Evolutionary conservation across 2,888 invertebrate genomes (phyloP).

Genomic region (Chirona hameri): DNA sequence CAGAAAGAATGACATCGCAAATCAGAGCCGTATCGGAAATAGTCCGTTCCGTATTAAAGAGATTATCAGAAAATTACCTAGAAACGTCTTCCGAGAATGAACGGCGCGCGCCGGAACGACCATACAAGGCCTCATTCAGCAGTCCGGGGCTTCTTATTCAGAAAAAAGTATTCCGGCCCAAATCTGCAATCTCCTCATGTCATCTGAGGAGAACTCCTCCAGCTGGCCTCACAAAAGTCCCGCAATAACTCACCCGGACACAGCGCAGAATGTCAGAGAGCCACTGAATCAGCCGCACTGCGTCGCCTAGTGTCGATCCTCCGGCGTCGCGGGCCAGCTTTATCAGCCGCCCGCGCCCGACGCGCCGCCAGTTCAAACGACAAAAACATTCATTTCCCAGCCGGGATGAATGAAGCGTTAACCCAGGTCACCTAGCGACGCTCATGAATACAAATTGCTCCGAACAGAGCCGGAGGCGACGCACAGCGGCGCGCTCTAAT

Average conservation of each 20-base stretch:
- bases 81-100: too few relatives aligned
- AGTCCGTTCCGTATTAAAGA: too few relatives aligned
- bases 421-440: neutral
- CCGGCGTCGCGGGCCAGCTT: too few relatives aligned
- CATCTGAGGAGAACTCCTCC: neutral
- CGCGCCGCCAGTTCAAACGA: neutral
- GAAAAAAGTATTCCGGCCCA: neutral
- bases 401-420: conserved; percentile 7
- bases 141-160: neutral
- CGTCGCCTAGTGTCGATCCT: too few relatives aligned
- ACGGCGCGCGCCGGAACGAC: too few relatives aligned
- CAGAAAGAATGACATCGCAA: too few relatives aligned
- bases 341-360: neutral
- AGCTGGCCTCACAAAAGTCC: neutral
- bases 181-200: neutral
- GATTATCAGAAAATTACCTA: too few relatives aligned
- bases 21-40: neutral
- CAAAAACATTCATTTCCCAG: conserved; percentile 2
- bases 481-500: conserved; percentile 3
- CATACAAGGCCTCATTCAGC: too few relatives aligned
- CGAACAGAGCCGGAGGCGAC: neutral
- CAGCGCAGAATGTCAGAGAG: neutral
- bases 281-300: neutral
- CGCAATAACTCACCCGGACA: neutral
- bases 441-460: conserved; percentile 25